phyloP scores from a whole-genome alignment of 2,113 vertebrate genomes.

The Bombycilla garrulus region DNA sequence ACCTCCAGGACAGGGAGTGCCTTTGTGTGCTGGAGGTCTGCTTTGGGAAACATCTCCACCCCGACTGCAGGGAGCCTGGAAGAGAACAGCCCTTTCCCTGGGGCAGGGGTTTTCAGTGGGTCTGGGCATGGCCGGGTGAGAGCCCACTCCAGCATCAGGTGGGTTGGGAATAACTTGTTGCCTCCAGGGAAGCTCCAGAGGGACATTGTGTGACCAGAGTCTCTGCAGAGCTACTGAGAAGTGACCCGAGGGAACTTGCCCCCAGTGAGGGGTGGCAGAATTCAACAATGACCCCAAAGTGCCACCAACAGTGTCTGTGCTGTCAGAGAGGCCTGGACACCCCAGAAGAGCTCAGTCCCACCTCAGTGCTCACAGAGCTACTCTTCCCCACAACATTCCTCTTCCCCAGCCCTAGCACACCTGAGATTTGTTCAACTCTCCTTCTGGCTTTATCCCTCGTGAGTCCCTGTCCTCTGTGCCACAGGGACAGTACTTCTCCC shows the following conservation, averaged over 20 bases:
- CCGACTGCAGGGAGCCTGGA: not conserved
- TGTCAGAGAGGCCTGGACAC: not conserved
- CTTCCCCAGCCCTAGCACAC: not conserved
- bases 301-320: not conserved
- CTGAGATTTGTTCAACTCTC: not conserved
- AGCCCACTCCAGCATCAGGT: not conserved
- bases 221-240: not conserved
- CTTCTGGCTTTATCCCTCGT: not conserved
- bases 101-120: not conserved
- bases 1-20: not conserved
- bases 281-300: not conserved
- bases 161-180: not conserved
- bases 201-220: not conserved
- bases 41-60: not conserved
- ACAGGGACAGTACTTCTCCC: not conserved
- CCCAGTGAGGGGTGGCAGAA: not conserved
- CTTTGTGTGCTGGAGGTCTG: not conserved
- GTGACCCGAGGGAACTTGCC: not conserved
- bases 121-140: not conserved
- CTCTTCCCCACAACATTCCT: not conserved
- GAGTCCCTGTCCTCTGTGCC: not conserved
- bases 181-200: not conserved
- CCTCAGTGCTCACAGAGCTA: not conserved
- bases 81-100: not conserved
- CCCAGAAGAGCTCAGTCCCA: not conserved